Base-by-base conservation (phyloP, 1,140 invertebrate species). In the Ostrea edulis region DNA sequence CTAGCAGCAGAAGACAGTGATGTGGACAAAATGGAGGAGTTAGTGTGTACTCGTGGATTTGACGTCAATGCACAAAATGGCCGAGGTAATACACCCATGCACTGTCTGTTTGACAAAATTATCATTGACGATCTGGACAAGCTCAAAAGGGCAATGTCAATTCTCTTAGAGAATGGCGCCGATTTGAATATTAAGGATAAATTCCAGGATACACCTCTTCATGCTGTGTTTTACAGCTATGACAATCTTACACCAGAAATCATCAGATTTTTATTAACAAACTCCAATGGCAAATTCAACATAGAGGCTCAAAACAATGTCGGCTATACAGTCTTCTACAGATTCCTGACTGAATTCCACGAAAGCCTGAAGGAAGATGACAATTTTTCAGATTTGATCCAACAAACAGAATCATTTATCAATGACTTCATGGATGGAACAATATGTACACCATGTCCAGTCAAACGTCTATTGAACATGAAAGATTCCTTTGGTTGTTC, bases 261-360 rank as follows among this genome's bases (percentile, higher is more conserved):
- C 44, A 25, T 88, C 17, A 9, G 44, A 9, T 85, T 55, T 25
- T 81, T 88, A 4, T 35, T 85, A 9, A 54, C 8, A 52, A 54
- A 83, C n/a, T 53, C 82, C 7, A 83, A 29, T 17, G 52, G 1
- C 20, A 52, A n/a, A 83, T 83, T 83, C 44, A 17, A 83, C 25
- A n/a, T 53, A 20, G 44, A 54, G 44, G 20, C 52, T 53, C 44
- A 53, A 14, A 83, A 88, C 52, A 29, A n/a, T 22, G 14, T 77
- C 3, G 87, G 87, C n/a, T 77, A 81, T 29, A 88, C 82, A 4
- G 17, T 88, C 17, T 88, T 88, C 35, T 68, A 88, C 52, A 81
- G 29, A 35, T 84, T 84, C 14, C n/a, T 84, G 14, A 52, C 53
- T 58, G 83, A 58, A 5, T 55, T 77, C 35, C 29, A 25, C 9